phyloP scores from a whole-genome alignment of 2,113 vertebrate genomes.

The Bubo scandiacus region DNA sequence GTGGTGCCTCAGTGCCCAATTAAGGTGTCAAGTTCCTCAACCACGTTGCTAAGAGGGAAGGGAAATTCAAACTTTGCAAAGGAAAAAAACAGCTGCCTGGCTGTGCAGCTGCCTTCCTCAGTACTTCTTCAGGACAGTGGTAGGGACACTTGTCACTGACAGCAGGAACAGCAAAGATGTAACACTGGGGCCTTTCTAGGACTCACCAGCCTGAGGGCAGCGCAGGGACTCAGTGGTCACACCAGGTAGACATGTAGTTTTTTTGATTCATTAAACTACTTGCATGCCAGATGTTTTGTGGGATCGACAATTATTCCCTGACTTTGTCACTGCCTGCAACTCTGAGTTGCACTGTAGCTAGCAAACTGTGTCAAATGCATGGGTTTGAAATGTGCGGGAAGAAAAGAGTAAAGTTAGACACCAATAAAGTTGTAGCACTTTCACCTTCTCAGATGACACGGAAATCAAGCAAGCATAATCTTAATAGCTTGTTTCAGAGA shows the following conservation, averaged over 20 bases:
- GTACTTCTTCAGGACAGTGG: no score
- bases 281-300: background rate
- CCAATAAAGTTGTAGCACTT: background rate
- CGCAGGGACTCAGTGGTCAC: background rate
- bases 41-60: background rate
- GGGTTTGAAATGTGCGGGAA: background rate
- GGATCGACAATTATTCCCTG: background rate
- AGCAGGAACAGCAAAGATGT: background rate
- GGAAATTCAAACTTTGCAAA: background rate
- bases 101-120: background rate
- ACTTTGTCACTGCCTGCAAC: background rate
- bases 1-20: background rate
- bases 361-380: background rate
- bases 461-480: background rate
- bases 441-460: background rate
- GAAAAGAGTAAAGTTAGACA: background rate
- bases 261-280: background rate
- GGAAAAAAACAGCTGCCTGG: background rate
- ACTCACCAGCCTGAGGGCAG: background rate
- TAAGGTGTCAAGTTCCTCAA: background rate
- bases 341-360: background rate
- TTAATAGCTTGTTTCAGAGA: background rate
- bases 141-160: no score
- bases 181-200: background rate
- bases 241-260: background rate